Conservation (phyloP, 1,140 invertebrate species). For the Caenorhabditis remanei region DNA sequence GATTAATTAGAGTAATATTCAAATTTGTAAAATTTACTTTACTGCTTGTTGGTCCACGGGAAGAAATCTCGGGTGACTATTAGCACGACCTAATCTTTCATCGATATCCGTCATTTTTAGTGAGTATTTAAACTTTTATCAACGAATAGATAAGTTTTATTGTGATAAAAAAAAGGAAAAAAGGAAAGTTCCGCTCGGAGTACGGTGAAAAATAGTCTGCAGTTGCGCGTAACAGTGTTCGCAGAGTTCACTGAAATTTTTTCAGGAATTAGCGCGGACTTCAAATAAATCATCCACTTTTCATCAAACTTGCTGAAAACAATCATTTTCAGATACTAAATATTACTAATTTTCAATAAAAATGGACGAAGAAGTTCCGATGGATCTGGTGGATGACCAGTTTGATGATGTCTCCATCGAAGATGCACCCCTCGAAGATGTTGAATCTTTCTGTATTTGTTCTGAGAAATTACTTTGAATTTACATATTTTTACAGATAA, state of each 20-base stretch:
- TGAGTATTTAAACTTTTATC: background rate
- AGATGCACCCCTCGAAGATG: constrained; percentile 6
- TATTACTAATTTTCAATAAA: background rate
- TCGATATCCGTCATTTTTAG: constrained; percentile 15
- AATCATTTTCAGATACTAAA: background rate
- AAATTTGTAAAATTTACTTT: constrained; percentile 1
- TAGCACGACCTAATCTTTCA: background rate
- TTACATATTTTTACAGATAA: constrained; percentile 2
- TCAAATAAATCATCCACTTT: too few species aligned
- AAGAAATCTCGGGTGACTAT: background rate
- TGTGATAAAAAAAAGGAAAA: too few species aligned
- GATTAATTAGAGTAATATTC: background rate
- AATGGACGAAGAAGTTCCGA: constrained; percentile 14
- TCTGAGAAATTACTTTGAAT: too few species aligned
- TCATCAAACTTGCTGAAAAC: background rate
- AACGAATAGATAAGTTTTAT: background rate
- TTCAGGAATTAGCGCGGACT: too few species aligned
- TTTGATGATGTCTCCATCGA: background rate
- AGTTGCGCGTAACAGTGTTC: background rate
- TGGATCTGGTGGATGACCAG: background rate
- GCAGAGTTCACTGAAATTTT: background rate
- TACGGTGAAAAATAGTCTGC: background rate
- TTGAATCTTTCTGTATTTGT: constrained; percentile 16
- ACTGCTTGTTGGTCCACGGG: background rate
- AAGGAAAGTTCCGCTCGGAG: too few species aligned